phyloP scores from a whole-genome alignment of 2,113 vertebrate species.

The Phalacrocorax aristotelis region DNA sequence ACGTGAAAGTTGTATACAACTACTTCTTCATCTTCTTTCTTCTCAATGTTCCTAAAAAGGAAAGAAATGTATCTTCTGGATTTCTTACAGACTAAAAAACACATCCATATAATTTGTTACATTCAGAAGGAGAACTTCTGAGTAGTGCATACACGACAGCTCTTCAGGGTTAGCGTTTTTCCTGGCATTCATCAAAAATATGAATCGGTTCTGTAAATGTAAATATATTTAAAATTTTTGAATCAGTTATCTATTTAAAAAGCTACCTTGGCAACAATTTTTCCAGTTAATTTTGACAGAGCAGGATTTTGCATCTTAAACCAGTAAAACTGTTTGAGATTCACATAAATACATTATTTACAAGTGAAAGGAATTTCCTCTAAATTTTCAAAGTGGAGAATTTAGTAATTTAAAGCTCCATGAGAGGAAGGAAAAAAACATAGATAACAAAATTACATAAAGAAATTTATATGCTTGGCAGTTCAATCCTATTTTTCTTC shows the following conservation, averaged over 20 bases:
- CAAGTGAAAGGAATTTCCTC: not conserved
- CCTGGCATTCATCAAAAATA: not conserved
- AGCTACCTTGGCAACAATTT: not conserved
- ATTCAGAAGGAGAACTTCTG: not conserved
- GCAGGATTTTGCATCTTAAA: not conserved
- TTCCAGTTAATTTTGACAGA: not conserved
- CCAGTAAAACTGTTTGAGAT: not conserved
- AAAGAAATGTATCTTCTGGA: not conserved
- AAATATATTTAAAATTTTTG: not conserved
- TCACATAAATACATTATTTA: not conserved
- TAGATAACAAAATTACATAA: not conserved
- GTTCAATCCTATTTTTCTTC: not conserved
- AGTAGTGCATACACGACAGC: not conserved
- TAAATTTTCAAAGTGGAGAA: not conserved
- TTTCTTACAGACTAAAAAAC: not conserved
- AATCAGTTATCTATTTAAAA: not conserved
- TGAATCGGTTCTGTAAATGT: not conserved
- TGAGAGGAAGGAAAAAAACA: not conserved
- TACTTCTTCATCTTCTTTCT: not conserved
- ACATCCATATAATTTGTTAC: not conserved
- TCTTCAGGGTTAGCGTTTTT: not conserved
- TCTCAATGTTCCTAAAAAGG: not conserved
- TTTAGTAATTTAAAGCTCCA: not conserved
- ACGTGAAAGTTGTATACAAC: not conserved
- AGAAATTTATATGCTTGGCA: not conserved